phyloP scores from a whole-genome alignment of 2,797 vertebrate genomes.

The Melanotaenia nigrans region DNA sequence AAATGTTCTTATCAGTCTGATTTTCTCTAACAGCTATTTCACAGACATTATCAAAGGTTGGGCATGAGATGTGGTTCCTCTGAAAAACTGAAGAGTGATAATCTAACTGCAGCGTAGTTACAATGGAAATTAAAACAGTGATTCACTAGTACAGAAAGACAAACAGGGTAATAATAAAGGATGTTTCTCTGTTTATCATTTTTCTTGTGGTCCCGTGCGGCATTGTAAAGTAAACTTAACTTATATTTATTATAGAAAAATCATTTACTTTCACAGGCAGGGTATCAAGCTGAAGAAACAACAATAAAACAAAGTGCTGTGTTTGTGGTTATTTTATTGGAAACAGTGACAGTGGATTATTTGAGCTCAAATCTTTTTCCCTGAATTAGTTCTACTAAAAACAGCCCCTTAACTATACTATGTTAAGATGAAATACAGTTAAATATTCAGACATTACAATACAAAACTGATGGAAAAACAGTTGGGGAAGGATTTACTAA shows the following conservation, averaged over 20 bases:
- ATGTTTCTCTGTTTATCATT: no score
- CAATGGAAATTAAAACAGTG: no score
- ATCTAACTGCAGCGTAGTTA: no score
- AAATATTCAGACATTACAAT: conserved; percentile 74
- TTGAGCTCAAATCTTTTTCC: conserved; percentile 72
- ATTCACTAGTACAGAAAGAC: no score
- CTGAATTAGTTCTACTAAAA: conserved; percentile 79
- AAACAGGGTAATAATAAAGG: no score
- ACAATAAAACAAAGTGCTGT: neutral
- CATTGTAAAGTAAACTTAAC: neutral
- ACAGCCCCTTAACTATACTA: conserved; percentile 69
- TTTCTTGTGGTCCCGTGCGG: no score
- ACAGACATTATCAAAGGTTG: neutral
- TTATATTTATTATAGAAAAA: no score
- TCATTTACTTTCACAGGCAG: neutral
- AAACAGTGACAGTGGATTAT: conserved; percentile 76
- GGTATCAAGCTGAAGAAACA: neutral
- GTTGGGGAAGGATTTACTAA: conserved; percentile 31
- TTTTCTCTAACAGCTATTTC: neutral
- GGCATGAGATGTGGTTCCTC: neutral
- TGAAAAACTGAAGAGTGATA: neutral
- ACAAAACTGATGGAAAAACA: conserved; percentile 36
- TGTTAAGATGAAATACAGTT: conserved; percentile 74
- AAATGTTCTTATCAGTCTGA: neutral
- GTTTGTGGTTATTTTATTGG: conserved; percentile 74